Percentiles rank a stretch among this genome's conserved stretches.
phyloP scores from a whole-genome alignment of 2,888 invertebrate genomes.

The Bembecia ichneumoniformis region DNA sequence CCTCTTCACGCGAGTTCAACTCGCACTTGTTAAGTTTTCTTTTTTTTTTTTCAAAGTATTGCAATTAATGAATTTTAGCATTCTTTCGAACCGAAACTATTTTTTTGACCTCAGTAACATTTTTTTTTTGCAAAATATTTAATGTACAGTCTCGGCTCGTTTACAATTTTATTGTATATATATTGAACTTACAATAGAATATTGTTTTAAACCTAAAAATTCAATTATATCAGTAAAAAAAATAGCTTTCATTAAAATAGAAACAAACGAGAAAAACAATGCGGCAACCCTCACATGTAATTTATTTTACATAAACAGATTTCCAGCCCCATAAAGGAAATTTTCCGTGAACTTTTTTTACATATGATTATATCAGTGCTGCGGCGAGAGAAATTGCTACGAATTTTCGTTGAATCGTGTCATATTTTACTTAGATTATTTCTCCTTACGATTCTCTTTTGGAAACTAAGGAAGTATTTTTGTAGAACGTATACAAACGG shows the following conservation, averaged over 20 bases:
- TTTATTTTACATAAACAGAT: not conserved
- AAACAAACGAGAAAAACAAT: not conserved
- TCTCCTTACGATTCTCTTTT: slow-evolving; percentile 2
- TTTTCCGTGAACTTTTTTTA: not conserved
- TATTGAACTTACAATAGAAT: not conserved
- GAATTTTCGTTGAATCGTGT: slow-evolving; percentile 12
- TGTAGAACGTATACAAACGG: too few species aligned
- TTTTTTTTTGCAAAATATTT: not conserved
- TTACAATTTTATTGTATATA: not conserved
- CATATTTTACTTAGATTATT: slow-evolving; percentile 13
- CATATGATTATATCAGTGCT: not conserved
- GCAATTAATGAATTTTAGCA: too few species aligned
- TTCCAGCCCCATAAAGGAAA: not conserved
- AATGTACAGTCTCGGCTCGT: not conserved
- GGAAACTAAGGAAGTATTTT: too few species aligned
- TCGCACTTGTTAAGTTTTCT: too few species aligned
- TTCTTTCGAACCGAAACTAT: too few species aligned
- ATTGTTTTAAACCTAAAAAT: too few species aligned
- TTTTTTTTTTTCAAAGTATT: too few species aligned
- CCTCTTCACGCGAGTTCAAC: too few species aligned
- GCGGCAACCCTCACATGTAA: not conserved
- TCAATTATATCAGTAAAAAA: not conserved
- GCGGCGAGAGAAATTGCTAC: slow-evolving; percentile 9
- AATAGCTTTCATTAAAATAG: not conserved
- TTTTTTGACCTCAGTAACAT: not conserved